Evolutionary conservation across 1,140 invertebrate species (phyloP).

Genomic region (Solenopsis fugax): DNA sequence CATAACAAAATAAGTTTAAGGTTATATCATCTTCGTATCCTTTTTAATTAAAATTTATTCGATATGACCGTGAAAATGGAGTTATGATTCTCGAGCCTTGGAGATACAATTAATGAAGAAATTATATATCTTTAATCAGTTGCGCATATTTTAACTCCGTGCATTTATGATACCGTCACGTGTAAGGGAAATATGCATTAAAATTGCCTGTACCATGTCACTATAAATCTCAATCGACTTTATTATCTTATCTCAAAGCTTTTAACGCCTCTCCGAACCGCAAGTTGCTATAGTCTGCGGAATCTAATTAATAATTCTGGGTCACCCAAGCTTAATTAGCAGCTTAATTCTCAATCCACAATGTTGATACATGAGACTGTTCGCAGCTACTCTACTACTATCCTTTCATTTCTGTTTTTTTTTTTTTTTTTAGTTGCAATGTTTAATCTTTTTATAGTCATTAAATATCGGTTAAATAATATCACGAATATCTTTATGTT

Average conservation of each 20-base stretch:
- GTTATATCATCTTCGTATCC: neutral
- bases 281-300: neutral
- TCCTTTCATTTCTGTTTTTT: neutral
- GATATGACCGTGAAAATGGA: neutral
- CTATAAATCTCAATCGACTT: neutral
- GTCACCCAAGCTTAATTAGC: neutral
- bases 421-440: neutral
- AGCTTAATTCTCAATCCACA: conserved; percentile 12
- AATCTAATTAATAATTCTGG: conserved; percentile 16
- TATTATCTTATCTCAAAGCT: neutral
- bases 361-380: neutral
- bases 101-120: neutral
- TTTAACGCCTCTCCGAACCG: neutral
- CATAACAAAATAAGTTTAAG: neutral
- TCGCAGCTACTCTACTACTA: neutral
- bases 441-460: neutral
- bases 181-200: neutral
- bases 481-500: conserved; percentile 7
- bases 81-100: neutral
- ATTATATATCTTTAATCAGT: conserved; percentile 4
- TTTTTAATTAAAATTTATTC: neutral
- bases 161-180: too few relatives aligned
- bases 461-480: neutral
- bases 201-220: neutral
- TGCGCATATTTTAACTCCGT: neutral